Base-by-base conservation (phyloP, 1,140 invertebrate species). In the Hylyphantes graminicola region DNA sequence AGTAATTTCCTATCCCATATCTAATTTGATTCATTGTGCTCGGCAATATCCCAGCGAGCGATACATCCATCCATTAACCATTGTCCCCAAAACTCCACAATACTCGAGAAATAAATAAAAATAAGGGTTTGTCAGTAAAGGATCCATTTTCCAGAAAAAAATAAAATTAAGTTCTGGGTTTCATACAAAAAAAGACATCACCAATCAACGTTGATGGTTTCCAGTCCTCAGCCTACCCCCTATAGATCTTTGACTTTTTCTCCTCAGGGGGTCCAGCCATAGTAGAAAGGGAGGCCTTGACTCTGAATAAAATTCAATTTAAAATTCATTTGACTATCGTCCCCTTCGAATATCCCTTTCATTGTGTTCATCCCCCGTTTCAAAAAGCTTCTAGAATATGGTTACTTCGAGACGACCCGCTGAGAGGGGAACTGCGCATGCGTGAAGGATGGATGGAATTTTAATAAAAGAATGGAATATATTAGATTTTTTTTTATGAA, bases 271-370 rank as follows among this genome's bases (percentile, higher is more conserved):
- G 61, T 53, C 19, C 51, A 17, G 17, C 63, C 8, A 55, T 21
- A 35, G 35, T 35, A 55, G 48, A 64, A 78, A 65, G 57, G 63
- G 74, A 35, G 12, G 8, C n/a, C 51, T 78, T 78, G 12, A 50
- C 63, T 67, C 64, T 53, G 76, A 67, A 78, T 78, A 78, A 67
- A 78, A 78, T 78, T 78, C 76, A 78, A 78, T 78, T 78, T 78
- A 78, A 78, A 78, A 67, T 78, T 78, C 76, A 67, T 78, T 67
- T 67, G 57, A 54, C 53, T 9, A 65, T 76, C 74, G 35, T 53
- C 74, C 61, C 11, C 21, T 67, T 17, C 57, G 53, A 70, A 76
- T 76, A 76, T 76, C 59, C 76, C 55, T 78, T 35, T 55, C 53
- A 54, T 67, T 78, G 76, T 78, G 15, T 11, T 55, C 63, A 15